Evolutionary conservation across 2,888 invertebrate genomes (phyloP).

Genomic region (Synergus japonicus): DNA sequence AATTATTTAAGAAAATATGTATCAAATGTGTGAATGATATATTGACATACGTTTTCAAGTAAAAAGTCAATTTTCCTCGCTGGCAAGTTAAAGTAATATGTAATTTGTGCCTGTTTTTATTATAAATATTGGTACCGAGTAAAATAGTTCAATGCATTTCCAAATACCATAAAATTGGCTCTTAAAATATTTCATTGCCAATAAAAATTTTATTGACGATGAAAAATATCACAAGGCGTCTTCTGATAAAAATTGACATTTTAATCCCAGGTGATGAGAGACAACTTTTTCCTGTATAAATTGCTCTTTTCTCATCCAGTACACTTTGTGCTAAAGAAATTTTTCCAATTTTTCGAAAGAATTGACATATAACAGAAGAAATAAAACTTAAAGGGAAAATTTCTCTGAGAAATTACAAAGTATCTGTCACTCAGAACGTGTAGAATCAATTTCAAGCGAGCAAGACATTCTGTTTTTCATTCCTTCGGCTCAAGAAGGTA

Average conservation of each 20-base stretch:
- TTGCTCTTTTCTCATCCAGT: too few species aligned
- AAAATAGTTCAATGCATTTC: too few species aligned
- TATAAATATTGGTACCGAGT: neutral
- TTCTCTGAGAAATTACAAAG: neutral
- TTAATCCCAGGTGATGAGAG: neutral
- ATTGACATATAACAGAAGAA: neutral
- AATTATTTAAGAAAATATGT: constrained; percentile 15
- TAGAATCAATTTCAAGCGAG: constrained; percentile 3
- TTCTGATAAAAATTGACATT: neutral
- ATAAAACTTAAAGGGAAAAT: neutral
- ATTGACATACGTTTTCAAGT: neutral
- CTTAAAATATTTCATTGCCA: neutral
- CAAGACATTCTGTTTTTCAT: constrained; percentile 44
- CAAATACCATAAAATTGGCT: too few species aligned
- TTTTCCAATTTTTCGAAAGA: neutral
- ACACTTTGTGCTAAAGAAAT: neutral
- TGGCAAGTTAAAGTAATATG: neutral
- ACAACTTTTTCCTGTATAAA: neutral
- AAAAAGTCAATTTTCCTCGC: constrained; percentile 13
- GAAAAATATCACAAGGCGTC: neutral
- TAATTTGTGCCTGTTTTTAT: neutral
- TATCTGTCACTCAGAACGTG: constrained; percentile 14
- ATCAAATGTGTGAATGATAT: neutral
- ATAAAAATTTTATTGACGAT: neutral
- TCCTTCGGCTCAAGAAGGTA: constrained; percentile 44